Conservation (phyloP, 2,113 vertebrate genomes). For the Poeciliopsis prolifica region DNA sequence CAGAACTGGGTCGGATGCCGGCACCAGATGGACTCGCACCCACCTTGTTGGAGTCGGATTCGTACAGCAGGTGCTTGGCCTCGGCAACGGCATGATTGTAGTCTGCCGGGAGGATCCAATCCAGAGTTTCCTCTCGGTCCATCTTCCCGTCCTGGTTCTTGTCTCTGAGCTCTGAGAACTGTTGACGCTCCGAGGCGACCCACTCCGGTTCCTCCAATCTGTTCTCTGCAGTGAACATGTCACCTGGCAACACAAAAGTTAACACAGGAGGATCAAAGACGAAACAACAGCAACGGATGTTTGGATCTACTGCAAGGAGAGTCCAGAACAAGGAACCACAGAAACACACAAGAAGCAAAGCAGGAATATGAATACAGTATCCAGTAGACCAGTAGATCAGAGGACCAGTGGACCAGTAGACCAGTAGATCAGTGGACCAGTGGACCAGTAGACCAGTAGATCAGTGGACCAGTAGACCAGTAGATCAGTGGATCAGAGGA, state of each 20-base stretch:
- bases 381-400: too few relatives aligned
- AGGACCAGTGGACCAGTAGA: too few relatives aligned
- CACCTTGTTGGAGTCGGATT: constrained; percentile 90
- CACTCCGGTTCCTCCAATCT: constrained; percentile 88
- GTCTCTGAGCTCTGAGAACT: constrained; percentile 92
- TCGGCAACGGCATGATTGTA: constrained; percentile 91
- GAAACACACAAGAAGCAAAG: too few relatives aligned
- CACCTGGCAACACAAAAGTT: constrained; percentile 74
- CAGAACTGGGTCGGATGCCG: background rate
- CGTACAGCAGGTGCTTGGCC: constrained; percentile 89
- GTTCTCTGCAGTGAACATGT: constrained; percentile 87
- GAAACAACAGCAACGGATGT: background rate
- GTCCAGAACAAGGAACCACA: too few relatives aligned
- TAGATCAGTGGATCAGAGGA: too few relatives aligned
- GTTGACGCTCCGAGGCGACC: constrained; percentile 89
- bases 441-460: too few relatives aligned
- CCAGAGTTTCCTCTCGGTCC: constrained; percentile 91
- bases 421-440: too few relatives aligned
- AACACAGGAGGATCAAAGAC: background rate
- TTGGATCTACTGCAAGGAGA: too few relatives aligned
- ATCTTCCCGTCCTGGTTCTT: constrained; percentile 92
- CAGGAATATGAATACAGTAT: too few relatives aligned
- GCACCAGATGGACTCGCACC: background rate
- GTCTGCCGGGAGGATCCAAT: constrained; percentile 92
- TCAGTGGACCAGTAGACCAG: too few relatives aligned